Base-by-base conservation (phyloP, 1,140 invertebrate genomes). In the Zaprionus tsacasi region DNA sequence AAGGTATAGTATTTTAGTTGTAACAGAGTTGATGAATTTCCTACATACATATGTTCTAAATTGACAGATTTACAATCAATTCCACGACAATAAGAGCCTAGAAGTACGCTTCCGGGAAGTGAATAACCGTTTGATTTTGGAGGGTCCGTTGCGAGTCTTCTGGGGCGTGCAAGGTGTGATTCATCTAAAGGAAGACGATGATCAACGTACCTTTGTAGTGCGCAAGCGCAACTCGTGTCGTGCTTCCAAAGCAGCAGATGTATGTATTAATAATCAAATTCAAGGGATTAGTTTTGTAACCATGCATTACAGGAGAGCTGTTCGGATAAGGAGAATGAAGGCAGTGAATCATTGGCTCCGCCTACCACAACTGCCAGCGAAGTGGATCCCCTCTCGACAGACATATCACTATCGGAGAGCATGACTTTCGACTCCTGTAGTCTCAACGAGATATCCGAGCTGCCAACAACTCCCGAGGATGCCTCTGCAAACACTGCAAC, bases 81-180 rank as follows among this genome's bases (percentile, higher is more conserved):
- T 95, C 93, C 96, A 95, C 92, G 96, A 97, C 91, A 96, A 96
- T 40, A 96, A 95, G 93, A 96, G 95, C 92, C 94, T 95, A 52
- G 95, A 96, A 90, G 95, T 97, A 75, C 94, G 95, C 86, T 96
- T 95, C 79, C 93, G 96, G 48, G 96, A 97, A 92, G 96, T 96
- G 2, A 97, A 97, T 93, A 96, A 96, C 54, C 93, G 96, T 57
- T 93, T 97, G 50, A 95, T 97, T 76, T 91, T 98, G 33, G 96
- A 97, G 93, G 96, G 97, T 15, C 95, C 96, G 3, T 92, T 98
- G 70, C 93, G 96, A 79, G 96, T 98, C 67, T 96, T 96, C 93
- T 98, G 97, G 97, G 97, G 97, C 50, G 95, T 98, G 1, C 94
- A 95, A 38, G 96, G 96, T 61, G 95, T 97, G 2, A 98, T 98